Evolutionary conservation across 2,113 vertebrate species (phyloP).

Genomic region (Atherinomorus stipes): DNA sequence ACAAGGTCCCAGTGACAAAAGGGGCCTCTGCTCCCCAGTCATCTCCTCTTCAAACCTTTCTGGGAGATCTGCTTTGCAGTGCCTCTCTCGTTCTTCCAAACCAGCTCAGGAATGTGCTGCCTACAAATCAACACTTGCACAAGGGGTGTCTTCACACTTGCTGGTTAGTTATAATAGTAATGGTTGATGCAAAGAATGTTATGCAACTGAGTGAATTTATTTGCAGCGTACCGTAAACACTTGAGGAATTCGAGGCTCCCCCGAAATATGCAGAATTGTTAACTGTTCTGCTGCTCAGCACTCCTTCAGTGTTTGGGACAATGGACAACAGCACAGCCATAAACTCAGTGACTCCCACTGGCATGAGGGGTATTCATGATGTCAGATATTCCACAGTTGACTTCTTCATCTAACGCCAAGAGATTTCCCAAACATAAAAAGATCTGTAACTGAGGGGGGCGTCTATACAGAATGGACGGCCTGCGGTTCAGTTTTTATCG

Average conservation of each 20-base stretch:
- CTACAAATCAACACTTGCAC: slow-evolving; percentile 26
- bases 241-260: slow-evolving; percentile 1
- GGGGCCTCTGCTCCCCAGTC: slow-evolving; percentile 56
- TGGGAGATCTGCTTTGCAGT: slow-evolving; percentile 61
- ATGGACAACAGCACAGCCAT: slow-evolving; percentile 11
- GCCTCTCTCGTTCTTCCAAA: slow-evolving; percentile 58
- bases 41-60: slow-evolving; percentile 55
- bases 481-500: slow-evolving; percentile 61
- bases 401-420: slow-evolving; percentile 63
- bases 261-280: slow-evolving; percentile 3
- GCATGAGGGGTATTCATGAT: slow-evolving; percentile 46
- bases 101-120: slow-evolving; percentile 68
- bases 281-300: background rate
- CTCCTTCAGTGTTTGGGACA: slow-evolving; percentile 23
- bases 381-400: slow-evolving; percentile 56
- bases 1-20: slow-evolving; percentile 65
- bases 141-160: slow-evolving; percentile 38
- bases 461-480: slow-evolving; percentile 26
- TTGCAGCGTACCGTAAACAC: slow-evolving; percentile 16
- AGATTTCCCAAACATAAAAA: slow-evolving; percentile 64
- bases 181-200: slow-evolving; percentile 47
- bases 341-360: slow-evolving; percentile 26
- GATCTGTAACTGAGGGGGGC: slow-evolving; percentile 23
- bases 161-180: slow-evolving; percentile 48
- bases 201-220: slow-evolving; percentile 12